Evolutionary conservation across 1,140 invertebrate species (phyloP), one percentile per base, ranked within the genome.

Genomic region (Elysia chlorotica): DNA sequence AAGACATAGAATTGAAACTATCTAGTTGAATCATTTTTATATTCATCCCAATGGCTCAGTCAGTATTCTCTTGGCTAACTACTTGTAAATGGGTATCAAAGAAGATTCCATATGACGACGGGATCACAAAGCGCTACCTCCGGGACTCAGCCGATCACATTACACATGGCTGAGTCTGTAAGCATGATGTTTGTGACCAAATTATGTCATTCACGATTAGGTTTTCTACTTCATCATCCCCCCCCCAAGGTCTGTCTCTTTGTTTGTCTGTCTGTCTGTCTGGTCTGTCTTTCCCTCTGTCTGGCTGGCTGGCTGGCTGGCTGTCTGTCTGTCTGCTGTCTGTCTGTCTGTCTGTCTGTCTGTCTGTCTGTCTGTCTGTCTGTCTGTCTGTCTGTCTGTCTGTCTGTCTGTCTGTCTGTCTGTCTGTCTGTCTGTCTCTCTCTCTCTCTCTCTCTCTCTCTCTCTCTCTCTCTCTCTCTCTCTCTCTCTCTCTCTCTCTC

Each of bases 361-460:
- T 68, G 31, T 68, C 66, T 68, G 31, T 68, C 66, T 53, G 31
- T 53, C 66, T 53, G 31, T 68, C 66, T 70, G 36, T 70, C 67
- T 70, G 25, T 70, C 67, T 70, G 21, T 56, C 67, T 70, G 36
- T 70, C 53, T 70, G 23, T 56, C 67, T 57, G 36, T 70, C 67
- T 70, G 17, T 57, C 67, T 19, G n/a, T 57, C 25, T 56, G 28
- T 57, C 54, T 57, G n/a, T 35, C 31, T 2, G 36, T 30, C 25
- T 3, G n/a, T 30, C 30, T 35, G 36, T 70, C n/a, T 53, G 19
- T 53, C 66, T 53, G 31, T 6, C 31, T 3, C 66, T 6, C 38
- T 6, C 37, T 6, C 25, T 54, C 38, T 54, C 23, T 68, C 41
- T 68, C 38, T 53, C 66, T 68, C 66, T 54, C 66, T 68, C 38